phyloP scores from a whole-genome alignment of 2,797 vertebrate species.

The Macropodus opercularis region DNA sequence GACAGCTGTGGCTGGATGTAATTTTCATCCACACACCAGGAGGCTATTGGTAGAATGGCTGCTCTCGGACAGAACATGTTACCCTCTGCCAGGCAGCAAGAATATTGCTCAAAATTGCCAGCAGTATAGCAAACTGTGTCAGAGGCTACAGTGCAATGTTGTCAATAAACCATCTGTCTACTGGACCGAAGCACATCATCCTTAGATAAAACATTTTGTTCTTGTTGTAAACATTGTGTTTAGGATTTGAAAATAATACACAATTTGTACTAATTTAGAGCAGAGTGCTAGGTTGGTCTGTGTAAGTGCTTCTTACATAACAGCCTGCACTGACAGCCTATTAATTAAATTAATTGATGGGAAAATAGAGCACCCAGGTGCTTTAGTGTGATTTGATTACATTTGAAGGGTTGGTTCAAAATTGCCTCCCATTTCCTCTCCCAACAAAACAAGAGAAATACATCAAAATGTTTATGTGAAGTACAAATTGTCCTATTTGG shows the following conservation, averaged over 20 bases:
- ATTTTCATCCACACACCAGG: slow-evolving; percentile 61
- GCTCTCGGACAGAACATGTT: slow-evolving; percentile 50
- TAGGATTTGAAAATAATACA: background rate
- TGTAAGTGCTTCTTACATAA: background rate
- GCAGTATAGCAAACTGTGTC: slow-evolving; percentile 47
- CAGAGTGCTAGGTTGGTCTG: background rate
- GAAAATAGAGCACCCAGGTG: slow-evolving; percentile 9
- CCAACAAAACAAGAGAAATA: background rate
- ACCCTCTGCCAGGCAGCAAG: slow-evolving; percentile 43
- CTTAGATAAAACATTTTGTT: slow-evolving; percentile 32
- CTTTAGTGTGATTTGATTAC: slow-evolving; percentile 6
- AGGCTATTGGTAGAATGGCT: slow-evolving; percentile 49
- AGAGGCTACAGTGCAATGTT: slow-evolving; percentile 33
- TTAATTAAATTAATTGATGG: slow-evolving; percentile 19
- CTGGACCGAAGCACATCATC: slow-evolving; percentile 25
- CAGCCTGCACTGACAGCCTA: slow-evolving; percentile 5
- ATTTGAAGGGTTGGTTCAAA: slow-evolving; percentile 11
- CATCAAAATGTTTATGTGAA: background rate
- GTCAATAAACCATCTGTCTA: slow-evolving; percentile 53
- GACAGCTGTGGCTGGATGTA: slow-evolving; percentile 42
- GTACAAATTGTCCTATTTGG: background rate
- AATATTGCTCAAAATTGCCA: slow-evolving; percentile 53
- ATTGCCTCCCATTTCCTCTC: background rate
- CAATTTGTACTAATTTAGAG: background rate
- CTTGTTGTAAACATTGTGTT: slow-evolving; percentile 2